phyloP scores from a whole-genome alignment of 2,797 vertebrate genomes.

The Neomorphus geoffroyi region DNA sequence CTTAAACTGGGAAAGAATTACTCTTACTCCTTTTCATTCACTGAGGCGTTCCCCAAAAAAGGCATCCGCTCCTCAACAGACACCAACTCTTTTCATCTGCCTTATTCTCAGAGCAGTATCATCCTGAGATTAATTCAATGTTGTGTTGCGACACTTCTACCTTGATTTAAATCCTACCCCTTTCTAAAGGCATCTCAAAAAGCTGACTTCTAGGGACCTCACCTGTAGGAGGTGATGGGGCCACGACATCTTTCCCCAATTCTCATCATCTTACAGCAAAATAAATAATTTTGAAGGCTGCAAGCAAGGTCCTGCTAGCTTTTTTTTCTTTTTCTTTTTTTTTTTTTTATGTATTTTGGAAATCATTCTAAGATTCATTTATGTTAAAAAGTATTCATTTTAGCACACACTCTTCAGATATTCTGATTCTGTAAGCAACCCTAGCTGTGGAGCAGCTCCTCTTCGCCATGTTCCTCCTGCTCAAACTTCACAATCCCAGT shows the following conservation, averaged over 20 bases:
- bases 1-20: no score
- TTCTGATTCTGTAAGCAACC: neutral
- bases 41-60: neutral
- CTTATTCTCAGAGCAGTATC: neutral
- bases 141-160: neutral
- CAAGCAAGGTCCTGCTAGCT: rapidly evolving
- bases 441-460: neutral
- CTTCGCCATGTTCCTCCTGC: neutral
- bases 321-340: no score
- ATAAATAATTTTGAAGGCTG: neutral
- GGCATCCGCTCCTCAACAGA: neutral
- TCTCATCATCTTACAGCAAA: neutral
- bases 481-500: neutral
- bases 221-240: rapidly evolving
- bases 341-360: rapidly evolving
- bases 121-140: neutral
- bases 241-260: neutral
- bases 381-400: neutral
- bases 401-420: neutral
- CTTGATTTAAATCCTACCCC: neutral
- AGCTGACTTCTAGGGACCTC: neutral
- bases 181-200: neutral
- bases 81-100: neutral
- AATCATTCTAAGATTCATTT: rapidly evolving
- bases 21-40: neutral